Evolutionary conservation across 1,140 invertebrate species (phyloP).

Genomic region (Choristoneura fumiferana): DNA sequence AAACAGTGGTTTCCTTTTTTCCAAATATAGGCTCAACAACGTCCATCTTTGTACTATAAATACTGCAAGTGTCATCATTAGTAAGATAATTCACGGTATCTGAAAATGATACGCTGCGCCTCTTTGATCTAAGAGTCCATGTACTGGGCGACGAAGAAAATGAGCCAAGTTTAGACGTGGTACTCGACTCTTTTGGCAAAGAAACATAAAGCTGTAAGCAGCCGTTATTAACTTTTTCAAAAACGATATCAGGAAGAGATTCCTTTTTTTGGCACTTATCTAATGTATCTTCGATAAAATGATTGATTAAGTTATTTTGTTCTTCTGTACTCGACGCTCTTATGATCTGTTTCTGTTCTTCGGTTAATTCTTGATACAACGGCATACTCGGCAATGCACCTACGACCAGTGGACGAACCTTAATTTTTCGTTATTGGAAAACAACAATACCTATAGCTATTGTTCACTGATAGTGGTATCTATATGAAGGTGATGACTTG

Average conservation of each 20-base stretch:
- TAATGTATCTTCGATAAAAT: background rate
- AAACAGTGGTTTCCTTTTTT: slow-evolving; percentile 45
- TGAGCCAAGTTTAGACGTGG: background rate
- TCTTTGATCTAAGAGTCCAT: slow-evolving; percentile 26
- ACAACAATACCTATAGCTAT: background rate
- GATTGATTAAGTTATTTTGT: background rate
- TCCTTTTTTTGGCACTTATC: too few relatives aligned
- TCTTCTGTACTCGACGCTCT: slow-evolving; percentile 19
- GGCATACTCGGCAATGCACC: slow-evolving; percentile 45
- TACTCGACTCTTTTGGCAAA: too few relatives aligned
- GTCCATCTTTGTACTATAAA: too few relatives aligned
- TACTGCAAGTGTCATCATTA: background rate
- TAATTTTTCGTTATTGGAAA: slow-evolving; percentile 33
- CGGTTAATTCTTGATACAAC: slow-evolving; percentile 38
- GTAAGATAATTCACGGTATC: slow-evolving; percentile 29
- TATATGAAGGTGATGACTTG: too few relatives aligned
- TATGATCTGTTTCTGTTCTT: slow-evolving; percentile 36
- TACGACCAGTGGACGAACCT: slow-evolving; percentile 45
- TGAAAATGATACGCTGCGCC: slow-evolving; percentile 27
- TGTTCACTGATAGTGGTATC: too few relatives aligned
- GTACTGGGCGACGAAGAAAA: slow-evolving; percentile 10
- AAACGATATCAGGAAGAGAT: too few relatives aligned
- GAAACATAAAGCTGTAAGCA: too few relatives aligned
- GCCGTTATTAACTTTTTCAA: too few relatives aligned
- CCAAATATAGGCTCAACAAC: slow-evolving; percentile 32